Evolutionary conservation across 2,113 vertebrate genomes (phyloP), one percentile per base, ranked within the genome.

Genomic region (Alligator mississippiensis): DNA sequence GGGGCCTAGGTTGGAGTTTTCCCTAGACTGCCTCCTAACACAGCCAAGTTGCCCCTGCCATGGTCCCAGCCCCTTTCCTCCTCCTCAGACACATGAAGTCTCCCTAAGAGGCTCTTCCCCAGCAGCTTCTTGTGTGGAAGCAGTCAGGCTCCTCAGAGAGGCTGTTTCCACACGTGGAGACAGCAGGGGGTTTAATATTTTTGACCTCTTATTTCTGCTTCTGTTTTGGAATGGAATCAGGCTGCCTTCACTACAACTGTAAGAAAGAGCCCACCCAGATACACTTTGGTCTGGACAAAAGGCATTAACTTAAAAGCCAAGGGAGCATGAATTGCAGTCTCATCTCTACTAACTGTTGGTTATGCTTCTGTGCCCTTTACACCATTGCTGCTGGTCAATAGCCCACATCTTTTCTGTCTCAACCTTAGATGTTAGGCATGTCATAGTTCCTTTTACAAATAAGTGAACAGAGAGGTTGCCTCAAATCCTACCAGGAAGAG

Each of bases 1-100:
- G 38, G 34, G 54, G 11, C 13, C 34, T 30, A 76, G 74, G 34
- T 54, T 27, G 34, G 54, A 24, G 19, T 30, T 55, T 27, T 13
- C 7, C 27, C 15, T 8, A 47, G 47, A 55, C 74, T 77, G n/a
- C 17, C n/a, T 47, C 38, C 19, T 76, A 21, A 22, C 38, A 3
- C 22, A 38, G 30, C 30, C 30, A 22, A 30, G n/a, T 75, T 90
- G 90, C 90, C 90, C 13, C 2, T 27, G 1, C 27, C 75, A 70
- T 0, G 8, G 54, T 55, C 9, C 55, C 27, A 68, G 34, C 70
- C 62, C 27, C 30, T 25, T 5, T 16, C 11, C 59, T n/a, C 6
- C 8, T 19, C 27, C 66, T 55, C 0, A 13, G 55, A 38, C 3
- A 3, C 47, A 22, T 6, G 62, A 24, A 0, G 9, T 11, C 24